phyloP scores from a whole-genome alignment of 2,113 vertebrate genomes.

The Sinosuthora webbiana region DNA sequence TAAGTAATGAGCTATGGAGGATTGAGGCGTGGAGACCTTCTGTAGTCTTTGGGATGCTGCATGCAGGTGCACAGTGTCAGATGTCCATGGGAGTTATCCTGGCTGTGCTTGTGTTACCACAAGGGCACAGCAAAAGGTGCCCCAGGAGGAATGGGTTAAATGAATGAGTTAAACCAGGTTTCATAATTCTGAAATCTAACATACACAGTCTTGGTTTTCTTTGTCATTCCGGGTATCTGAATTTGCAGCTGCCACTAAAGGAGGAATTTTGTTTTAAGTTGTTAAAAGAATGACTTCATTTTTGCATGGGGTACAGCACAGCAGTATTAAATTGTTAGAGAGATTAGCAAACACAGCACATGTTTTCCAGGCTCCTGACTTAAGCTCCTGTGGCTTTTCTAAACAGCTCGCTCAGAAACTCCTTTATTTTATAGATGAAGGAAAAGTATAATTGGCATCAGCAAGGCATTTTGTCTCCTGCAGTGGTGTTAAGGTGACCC shows the following conservation, averaged over 20 bases:
- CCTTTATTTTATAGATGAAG: neutral
- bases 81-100: neutral
- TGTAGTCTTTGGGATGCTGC: neutral
- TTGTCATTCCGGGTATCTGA: neutral
- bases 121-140: neutral
- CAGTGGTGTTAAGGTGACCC: slow-evolving; percentile 4
- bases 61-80: neutral
- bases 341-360: neutral
- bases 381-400: neutral
- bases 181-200: neutral
- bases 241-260: neutral
- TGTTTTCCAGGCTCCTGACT: neutral
- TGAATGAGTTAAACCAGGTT: neutral
- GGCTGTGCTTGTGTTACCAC: neutral
- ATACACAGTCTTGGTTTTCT: neutral
- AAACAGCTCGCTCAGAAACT: neutral
- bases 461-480: neutral
- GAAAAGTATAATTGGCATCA: neutral
- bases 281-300: neutral
- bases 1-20: neutral
- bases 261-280: neutral
- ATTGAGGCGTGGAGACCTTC: neutral
- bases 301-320: neutral
- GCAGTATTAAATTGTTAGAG: neutral
- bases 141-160: neutral